Base-by-base conservation (phyloP, 2,797 vertebrate species). In the Paedocypris micromegethes region DNA sequence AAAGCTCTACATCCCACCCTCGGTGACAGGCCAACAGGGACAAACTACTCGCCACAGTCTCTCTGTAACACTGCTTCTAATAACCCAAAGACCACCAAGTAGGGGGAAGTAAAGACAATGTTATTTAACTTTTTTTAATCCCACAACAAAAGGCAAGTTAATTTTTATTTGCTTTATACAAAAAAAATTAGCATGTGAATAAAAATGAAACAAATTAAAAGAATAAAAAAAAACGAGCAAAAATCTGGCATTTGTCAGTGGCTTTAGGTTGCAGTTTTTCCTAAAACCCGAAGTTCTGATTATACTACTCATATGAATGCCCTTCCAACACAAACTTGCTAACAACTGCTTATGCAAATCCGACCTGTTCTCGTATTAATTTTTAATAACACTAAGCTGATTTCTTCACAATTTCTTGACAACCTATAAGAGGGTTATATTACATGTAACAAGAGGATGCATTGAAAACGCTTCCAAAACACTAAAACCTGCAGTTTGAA, bases 1-100 rank as follows among this genome's bases (percentile, higher is more conserved):
- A 94, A 91, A 97, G 86, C 88, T 86, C 81, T 73, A 85, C 87
- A 85, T 87, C 87, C 85, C 87, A 84, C 85, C 85, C 84, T 87
- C 51, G 64, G 75, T 68, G 68, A 74, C 50, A 63, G 54, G 66
- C 64, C 69, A 75, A 70, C 59, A 65, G 71, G 68, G 73, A 76
- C 72, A 58, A 65, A 57, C 67, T 56, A 23, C 42, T 52, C 41
- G 44, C 58, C 68, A 52, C 56, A 74, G 58, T 75, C 81, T 72
- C 80, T 48, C 78, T 46, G 0, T 64, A 77, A 66, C 72, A 77
- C 83, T 80, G 77, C 77, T 80, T 59, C 77, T 78, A 64, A 66
- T 60, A 63, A 73, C 79, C 77, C 81, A 77, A 79, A 84, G 82
- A 80, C 78, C 75, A 69, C 64, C 75, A 65, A 78, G 67, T 72